Evolutionary conservation across 2,888 invertebrate genomes (phyloP).

Genomic region (Thereva unica): DNA sequence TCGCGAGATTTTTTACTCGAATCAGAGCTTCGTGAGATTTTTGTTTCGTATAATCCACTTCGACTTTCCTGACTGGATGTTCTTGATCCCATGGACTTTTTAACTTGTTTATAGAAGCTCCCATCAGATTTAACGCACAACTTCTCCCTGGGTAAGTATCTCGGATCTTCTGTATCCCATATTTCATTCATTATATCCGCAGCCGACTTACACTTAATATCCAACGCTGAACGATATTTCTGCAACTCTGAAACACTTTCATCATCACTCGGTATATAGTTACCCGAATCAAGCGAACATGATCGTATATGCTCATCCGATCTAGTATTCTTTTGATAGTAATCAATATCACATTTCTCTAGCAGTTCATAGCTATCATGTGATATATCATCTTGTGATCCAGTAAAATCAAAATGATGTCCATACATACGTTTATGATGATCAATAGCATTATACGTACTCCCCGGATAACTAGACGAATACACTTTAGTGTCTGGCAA

Average conservation of each 20-base stretch:
- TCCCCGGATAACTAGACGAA: conserved; percentile 85
- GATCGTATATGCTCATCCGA: conserved; percentile 65
- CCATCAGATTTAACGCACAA: conserved; percentile 74
- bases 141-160: conserved; percentile 72
- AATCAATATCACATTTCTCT: conserved; percentile 68
- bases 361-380: conserved; percentile 87
- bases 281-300: conserved; percentile 76
- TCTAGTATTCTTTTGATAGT: conserved; percentile 54
- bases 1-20: conserved; percentile 69
- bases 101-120: conserved; percentile 72
- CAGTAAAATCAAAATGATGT: conserved; percentile 59
- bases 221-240: conserved; percentile 63
- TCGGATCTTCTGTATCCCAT: conserved; percentile 77
- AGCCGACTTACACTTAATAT: conserved; percentile 69
- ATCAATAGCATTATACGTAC: conserved; percentile 65
- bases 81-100: conserved; percentile 66
- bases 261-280: conserved; percentile 75
- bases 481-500: conserved; percentile 74
- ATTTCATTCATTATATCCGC: conserved; percentile 75
- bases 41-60: conserved; percentile 70
- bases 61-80: conserved; percentile 73
- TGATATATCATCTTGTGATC: conserved; percentile 83
- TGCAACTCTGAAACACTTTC: conserved; percentile 66
- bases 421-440: conserved; percentile 62
- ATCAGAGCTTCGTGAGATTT: conserved; percentile 68